phyloP scores from a whole-genome alignment of 2,113 vertebrate genomes.

The Oreochromis spilurus region DNA sequence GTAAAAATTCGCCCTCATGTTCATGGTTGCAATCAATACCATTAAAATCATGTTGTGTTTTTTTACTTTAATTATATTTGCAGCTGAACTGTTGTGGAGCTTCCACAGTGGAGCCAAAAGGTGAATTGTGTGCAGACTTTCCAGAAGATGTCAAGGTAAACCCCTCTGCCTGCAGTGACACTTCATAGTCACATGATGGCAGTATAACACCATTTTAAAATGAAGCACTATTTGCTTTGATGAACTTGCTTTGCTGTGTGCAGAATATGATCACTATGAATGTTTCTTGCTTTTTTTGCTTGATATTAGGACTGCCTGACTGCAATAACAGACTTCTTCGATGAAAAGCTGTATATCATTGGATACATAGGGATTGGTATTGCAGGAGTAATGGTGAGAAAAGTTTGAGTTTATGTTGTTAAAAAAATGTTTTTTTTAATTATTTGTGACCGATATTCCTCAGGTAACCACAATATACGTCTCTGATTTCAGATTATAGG shows the following conservation, averaged over 20 bases:
- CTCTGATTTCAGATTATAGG: constrained; percentile 82
- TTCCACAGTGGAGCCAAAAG: accelerated
- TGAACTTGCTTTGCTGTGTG: neutral
- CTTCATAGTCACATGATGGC: constrained; percentile 12
- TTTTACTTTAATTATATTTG: neutral
- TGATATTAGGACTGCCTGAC: constrained; percentile 78
- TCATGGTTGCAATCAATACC: neutral
- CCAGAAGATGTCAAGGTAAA: constrained; percentile 32
- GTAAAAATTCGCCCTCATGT: neutral
- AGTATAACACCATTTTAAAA: neutral
- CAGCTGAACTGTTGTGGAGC: constrained; percentile 71
- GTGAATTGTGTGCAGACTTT: constrained; percentile 19
- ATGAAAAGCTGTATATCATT: constrained; percentile 82
- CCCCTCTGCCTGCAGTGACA: neutral
- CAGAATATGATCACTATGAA: neutral
- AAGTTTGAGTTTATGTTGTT: neutral
- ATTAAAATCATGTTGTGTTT: no score
- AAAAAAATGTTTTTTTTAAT: accelerated
- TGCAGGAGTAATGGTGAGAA: constrained; percentile 89
- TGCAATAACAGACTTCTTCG: constrained; percentile 81
- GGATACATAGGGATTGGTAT: constrained; percentile 88
- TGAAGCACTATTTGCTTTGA: neutral
- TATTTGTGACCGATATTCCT: neutral
- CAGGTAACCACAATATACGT: neutral
- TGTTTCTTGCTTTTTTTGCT: neutral